Evolutionary conservation across 2,113 vertebrate genomes (phyloP).

Genomic region (Corythaeola cristata): DNA sequence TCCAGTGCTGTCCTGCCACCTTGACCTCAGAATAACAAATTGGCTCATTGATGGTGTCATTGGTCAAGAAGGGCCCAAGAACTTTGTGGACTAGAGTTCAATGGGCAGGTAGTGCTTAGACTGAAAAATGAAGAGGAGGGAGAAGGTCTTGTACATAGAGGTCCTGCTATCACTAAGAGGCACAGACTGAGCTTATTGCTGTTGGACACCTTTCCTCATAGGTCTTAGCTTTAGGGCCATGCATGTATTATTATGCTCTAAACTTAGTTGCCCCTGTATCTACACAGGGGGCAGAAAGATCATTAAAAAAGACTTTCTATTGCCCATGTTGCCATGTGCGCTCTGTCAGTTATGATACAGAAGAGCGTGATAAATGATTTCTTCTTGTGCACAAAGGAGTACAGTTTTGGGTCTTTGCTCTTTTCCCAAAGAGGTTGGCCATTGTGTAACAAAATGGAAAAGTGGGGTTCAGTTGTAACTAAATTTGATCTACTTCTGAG

Average conservation of each 20-base stretch:
- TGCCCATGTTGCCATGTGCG: accelerated
- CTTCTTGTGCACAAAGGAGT: neutral
- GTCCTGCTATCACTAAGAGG: neutral
- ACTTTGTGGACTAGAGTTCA: neutral
- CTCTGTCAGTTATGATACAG: neutral
- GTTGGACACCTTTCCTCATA: neutral
- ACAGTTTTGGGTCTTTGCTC: neutral
- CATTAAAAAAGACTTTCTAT: neutral
- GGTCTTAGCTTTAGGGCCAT: neutral
- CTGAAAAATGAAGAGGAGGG: neutral
- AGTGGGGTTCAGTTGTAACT: neutral
- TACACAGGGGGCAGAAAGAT: neutral
- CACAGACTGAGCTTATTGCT: neutral
- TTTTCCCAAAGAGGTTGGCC: neutral
- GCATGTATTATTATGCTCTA: neutral
- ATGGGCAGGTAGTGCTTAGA: neutral
- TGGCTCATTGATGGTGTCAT: neutral
- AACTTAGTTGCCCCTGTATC: neutral
- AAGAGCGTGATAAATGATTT: neutral
- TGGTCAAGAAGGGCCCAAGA: neutral
- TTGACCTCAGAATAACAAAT: neutral
- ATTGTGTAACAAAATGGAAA: neutral
- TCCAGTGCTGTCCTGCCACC: neutral
- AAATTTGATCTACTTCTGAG: neutral
- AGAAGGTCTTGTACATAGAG: neutral